Percentiles rank a stretch among this genome's conserved stretches.
Conservation (phyloP, 1,140 invertebrate species). For the Hycleus phaleratus region DNA sequence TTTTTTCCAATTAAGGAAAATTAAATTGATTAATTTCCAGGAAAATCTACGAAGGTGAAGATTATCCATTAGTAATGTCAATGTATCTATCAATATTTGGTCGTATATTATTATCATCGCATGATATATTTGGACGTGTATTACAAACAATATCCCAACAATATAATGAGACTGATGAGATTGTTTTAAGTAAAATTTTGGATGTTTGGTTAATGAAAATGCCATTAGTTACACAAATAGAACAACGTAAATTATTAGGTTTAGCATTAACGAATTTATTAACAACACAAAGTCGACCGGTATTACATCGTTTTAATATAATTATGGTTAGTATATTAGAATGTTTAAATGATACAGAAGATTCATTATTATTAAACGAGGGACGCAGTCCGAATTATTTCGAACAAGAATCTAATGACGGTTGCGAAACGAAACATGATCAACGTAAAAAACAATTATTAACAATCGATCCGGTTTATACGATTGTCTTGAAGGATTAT, state of each 20-base stretch:
- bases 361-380: slow-evolving; percentile 44
- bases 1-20: slow-evolving; percentile 1
- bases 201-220: slow-evolving; percentile 75
- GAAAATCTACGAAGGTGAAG: slow-evolving; percentile 55
- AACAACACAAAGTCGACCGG: slow-evolving; percentile 55
- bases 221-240: slow-evolving; percentile 64
- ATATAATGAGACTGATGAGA: slow-evolving; percentile 43
- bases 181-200: slow-evolving; percentile 60
- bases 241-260: slow-evolving; percentile 73
- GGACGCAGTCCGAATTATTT: slow-evolving; percentile 39
- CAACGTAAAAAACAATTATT: slow-evolving; percentile 52
- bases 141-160: slow-evolving; percentile 47
- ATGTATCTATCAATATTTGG: slow-evolving; percentile 71
- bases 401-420: slow-evolving; percentile 40
- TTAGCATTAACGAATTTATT: slow-evolving; percentile 76
- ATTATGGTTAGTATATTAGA: slow-evolving; percentile 75
- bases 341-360: slow-evolving; percentile 75
- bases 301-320: slow-evolving; percentile 64
- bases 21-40: slow-evolving; percentile 38
- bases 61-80: slow-evolving; percentile 61
- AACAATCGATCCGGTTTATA: slow-evolving; percentile 62
- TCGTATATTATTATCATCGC: slow-evolving; percentile 66
- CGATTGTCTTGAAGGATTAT: slow-evolving; percentile 58
- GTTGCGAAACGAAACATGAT: slow-evolving; percentile 49
- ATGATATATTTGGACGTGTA: slow-evolving; percentile 62